Evolutionary conservation across 2,888 invertebrate genomes (phyloP), one percentile per base, ranked within the genome.

Genomic region (Leuctra nigra): DNA sequence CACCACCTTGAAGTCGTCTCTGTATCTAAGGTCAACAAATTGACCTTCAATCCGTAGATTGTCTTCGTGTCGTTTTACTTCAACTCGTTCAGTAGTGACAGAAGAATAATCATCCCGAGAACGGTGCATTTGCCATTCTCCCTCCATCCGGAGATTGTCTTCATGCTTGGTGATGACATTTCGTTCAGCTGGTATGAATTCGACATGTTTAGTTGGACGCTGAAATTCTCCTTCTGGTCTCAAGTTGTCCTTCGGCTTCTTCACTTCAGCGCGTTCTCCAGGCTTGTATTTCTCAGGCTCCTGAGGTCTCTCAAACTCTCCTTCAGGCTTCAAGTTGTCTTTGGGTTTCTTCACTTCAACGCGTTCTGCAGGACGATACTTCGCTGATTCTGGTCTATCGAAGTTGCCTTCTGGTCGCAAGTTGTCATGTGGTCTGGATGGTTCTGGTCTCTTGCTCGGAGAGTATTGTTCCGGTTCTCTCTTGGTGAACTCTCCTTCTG

Each of bases 361-460:
- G 14, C 58, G 33, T 20, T 67, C 66, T 7, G 65, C 67, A 13
- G 58, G 57, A 2, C 57, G 53, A 14, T 33, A 33, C 29, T 41
- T 41, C 0, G 72, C 71, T 2, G 14, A 14, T 1, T 69, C 70
- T 22, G 25, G 75, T 33, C 60, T 39, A 24, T 63, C 64, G 62
- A 69, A 68, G 24, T 68, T 68, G 4, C 68, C 68, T 59, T 68
- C 68, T 14, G 66, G 63, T 59, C 62, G 67, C 6, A 69, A 62
- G 67, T 86, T 82, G 67, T 87, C 86, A 68, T 83, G 80, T 62
- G 79, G 82, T 65, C 69, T 77, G 1, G 81, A 76, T 2, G 82
- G 69, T 55, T 81, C 78, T 1, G 78, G 77, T 56, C 83, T 73
- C 66, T 86, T 85, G 9, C 80, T 82, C 55, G 73, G 73, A 23